Evolutionary conservation across 2,797 vertebrate genomes (phyloP).

Genomic region (Phrynocephalus forsythii): DNA sequence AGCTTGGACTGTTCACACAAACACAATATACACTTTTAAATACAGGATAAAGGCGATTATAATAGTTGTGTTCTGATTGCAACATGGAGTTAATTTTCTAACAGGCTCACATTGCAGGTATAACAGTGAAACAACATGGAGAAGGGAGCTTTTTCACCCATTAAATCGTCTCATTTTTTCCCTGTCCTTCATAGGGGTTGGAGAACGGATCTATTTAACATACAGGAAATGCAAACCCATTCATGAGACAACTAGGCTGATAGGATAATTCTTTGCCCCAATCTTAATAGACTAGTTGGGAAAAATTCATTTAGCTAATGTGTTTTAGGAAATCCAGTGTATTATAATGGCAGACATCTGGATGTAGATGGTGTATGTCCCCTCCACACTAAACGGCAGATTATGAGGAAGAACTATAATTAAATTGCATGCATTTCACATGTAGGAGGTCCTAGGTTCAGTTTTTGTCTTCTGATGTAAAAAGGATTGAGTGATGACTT

Average conservation of each 20-base stretch:
- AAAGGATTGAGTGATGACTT: too few relatives aligned
- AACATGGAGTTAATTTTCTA: background rate
- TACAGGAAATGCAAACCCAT: background rate
- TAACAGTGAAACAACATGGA: background rate
- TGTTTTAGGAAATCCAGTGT: too few relatives aligned
- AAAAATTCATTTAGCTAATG: too few relatives aligned
- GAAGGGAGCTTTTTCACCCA: background rate
- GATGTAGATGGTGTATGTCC: too few relatives aligned
- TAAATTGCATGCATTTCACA: too few relatives aligned
- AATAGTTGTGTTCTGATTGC: constrained; percentile 1
- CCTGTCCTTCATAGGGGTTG: background rate
- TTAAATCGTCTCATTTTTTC: background rate
- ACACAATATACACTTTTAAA: background rate
- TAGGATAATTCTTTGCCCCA: too few relatives aligned
- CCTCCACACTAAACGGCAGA: too few relatives aligned
- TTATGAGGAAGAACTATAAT: too few relatives aligned
- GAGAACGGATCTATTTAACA: background rate
- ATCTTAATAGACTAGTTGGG: too few relatives aligned
- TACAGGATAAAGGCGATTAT: constrained; percentile 31
- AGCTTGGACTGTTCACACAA: constrained; percentile 28
- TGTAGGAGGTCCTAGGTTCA: too few relatives aligned
- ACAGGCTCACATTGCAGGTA: background rate
- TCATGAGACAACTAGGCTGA: background rate
- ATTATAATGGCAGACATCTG: too few relatives aligned
- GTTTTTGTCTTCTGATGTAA: too few relatives aligned